Evolutionary conservation across 1,140 invertebrate species (phyloP).

Genomic region (Stenopsyche tienmushanensis): DNA sequence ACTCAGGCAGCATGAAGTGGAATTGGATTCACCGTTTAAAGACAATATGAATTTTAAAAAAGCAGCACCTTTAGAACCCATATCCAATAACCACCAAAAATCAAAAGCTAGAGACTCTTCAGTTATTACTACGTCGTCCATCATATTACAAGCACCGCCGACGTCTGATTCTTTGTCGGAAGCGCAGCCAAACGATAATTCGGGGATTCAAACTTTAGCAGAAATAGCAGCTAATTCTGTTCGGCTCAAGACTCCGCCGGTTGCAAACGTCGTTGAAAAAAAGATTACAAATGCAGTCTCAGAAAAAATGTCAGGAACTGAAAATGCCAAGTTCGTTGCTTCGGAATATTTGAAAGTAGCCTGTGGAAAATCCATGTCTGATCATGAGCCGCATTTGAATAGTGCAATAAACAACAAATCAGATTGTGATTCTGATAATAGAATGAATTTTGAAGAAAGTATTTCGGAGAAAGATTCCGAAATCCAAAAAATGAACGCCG

Average conservation of each 20-base stretch:
- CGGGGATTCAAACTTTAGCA: constrained; percentile 51
- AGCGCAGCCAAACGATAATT: constrained; percentile 45
- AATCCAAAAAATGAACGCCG: constrained; percentile 31
- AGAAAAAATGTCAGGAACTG: constrained; percentile 44
- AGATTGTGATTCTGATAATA: constrained; percentile 1
- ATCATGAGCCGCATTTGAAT: constrained; percentile 21
- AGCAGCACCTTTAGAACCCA: background rate
- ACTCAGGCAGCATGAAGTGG: constrained; percentile 23
- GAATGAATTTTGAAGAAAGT: constrained; percentile 25
- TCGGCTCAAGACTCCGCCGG: constrained; percentile 48
- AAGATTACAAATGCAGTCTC: constrained; percentile 23
- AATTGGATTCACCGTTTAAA: constrained; percentile 15
- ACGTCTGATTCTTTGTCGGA: constrained; percentile 47
- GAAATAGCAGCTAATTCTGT: constrained; percentile 51
- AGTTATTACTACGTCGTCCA: background rate
- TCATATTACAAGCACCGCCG: constrained; percentile 24
- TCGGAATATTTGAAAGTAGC: constrained; percentile 63
- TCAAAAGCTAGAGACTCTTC: constrained; percentile 1
- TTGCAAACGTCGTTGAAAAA: constrained; percentile 5
- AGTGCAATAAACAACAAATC: constrained; percentile 18
- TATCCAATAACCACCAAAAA: background rate
- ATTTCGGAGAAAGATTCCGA: constrained; percentile 28
- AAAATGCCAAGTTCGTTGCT: constrained; percentile 62
- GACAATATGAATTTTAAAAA: constrained; percentile 18
- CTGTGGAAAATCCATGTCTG: constrained; percentile 55